Percentiles rank a stretch among this genome's conserved stretches.
These are phyloP conservation scores for Castor canadensis DNA, from an alignment of 2,113 vertebrate species.

Conservation along the genomic window DNA sequence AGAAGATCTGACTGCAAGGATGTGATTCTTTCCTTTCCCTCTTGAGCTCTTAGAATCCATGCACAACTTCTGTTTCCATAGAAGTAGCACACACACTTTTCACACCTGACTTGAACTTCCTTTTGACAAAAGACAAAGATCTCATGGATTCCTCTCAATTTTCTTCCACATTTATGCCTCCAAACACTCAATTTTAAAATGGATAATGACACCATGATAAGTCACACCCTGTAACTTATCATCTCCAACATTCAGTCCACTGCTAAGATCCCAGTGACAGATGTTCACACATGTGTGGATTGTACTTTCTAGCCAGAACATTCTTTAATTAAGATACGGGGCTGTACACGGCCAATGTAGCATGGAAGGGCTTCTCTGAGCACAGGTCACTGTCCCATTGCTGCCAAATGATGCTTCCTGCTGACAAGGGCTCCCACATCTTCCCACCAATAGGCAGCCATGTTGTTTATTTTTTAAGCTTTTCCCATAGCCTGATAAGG, in stretches of 20 bases:
- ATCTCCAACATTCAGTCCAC: background rate
- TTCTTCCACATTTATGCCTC: background rate
- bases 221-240: background rate
- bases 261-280: conserved; percentile 25
- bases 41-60: background rate
- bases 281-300: conserved; percentile 45
- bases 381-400: conserved; percentile 69
- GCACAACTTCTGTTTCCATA: background rate
- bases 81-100: background rate
- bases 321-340: conserved; percentile 54
- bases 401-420: conserved; percentile 77
- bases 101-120: conserved; percentile 53
- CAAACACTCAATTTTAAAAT: background rate
- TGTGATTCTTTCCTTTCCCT: background rate
- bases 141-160: background rate
- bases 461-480: conserved; percentile 78
- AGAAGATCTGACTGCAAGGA: background rate
- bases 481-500: conserved; percentile 41
- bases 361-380: background rate
- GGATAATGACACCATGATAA: background rate
- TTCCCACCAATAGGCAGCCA: conserved; percentile 72
- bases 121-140: conserved; percentile 61
- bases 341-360: conserved; percentile 35
- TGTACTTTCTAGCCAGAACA: conserved; percentile 52
- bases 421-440: conserved; percentile 76